Evolutionary conservation across 2,797 vertebrate genomes (phyloP).

Genomic region (Hydrophis major): DNA sequence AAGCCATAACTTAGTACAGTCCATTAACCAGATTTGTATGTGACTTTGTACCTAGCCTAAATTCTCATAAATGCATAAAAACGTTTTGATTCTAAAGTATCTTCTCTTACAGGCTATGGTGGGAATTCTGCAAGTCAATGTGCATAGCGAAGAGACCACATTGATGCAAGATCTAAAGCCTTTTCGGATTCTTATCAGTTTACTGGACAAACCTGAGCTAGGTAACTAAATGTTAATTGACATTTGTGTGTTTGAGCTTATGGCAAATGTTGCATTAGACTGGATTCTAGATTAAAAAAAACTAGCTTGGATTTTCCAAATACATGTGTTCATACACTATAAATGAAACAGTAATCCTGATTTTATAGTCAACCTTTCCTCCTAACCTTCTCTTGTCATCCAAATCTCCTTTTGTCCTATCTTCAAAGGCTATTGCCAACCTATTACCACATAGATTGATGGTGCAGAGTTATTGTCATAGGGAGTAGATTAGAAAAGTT

Average conservation of each 20-base stretch:
- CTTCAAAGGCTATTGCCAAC: background rate
- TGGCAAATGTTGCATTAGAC: background rate
- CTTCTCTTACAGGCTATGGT: slow-evolving; percentile 88
- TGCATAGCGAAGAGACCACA: slow-evolving; percentile 87
- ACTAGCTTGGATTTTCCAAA: background rate
- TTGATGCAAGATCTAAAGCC: slow-evolving; percentile 96
- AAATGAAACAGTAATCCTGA: background rate
- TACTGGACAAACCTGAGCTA: slow-evolving; percentile 97
- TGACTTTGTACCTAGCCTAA: background rate
- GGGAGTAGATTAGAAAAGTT: background rate
- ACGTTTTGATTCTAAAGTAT: slow-evolving; percentile 25
- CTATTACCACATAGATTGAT: background rate
- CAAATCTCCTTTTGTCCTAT: background rate
- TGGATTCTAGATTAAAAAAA: background rate
- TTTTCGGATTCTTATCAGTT: slow-evolving; percentile 96
- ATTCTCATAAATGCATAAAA: background rate
- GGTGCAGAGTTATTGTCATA: background rate
- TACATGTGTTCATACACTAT: background rate
- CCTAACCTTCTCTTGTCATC: background rate
- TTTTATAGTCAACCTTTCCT: background rate
- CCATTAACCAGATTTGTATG: background rate
- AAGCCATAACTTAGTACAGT: background rate
- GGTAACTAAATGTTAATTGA: slow-evolving; percentile 74
- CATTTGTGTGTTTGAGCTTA: background rate
- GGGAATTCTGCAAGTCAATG: slow-evolving; percentile 94